Base-by-base conservation (phyloP, 2,888 invertebrate genomes). In the Litoditis marina region DNA sequence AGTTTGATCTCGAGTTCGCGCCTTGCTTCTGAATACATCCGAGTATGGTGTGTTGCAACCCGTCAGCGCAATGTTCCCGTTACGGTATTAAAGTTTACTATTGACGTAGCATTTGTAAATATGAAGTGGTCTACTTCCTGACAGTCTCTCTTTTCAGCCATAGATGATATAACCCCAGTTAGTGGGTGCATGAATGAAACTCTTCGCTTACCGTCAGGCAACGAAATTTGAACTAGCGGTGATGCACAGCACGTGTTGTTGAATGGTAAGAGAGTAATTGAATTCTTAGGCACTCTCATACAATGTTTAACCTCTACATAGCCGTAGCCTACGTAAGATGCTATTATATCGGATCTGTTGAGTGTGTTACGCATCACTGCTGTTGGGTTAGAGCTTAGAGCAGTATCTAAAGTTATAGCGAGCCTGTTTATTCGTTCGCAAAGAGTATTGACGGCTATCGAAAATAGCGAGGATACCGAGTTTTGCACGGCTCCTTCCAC, bases 301-400 rank as follows among this genome's bases (percentile, higher is more conserved):
- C 61, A 61, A 11, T 13, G 0, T 30, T 25, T 13, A n/a, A 57
- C 31, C 1, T 53, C n/a, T 1, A 62, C 1, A 31, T 28, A 16
- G 2, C 39, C 51, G 32, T 57, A 8, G 1, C 62, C 62, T 11
- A 57, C 8, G 32, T 25, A 62, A 28, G 51, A 52, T 2, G 60
- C 52, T 2, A 32, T 27, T 11, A 60, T 46, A 30, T 60, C 39
- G 6, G 34, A 19, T 19, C 27, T 22, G 13, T 27, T 22, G n/a
- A 30, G 34, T 0, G 52, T n/a, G n/a, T 52, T 42, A 1, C 60
- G 52, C 5, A 32, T 42, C 3, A 49, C 46, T 30, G 34, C 4
- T 5, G 60, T 60, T 2, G 60, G 60, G 39, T 39, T 39, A n/a
- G 39, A 11, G 11, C 13, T n/a, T 11, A 39, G n/a, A 11, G 39